A percentile compares a stretch with the other conserved stretches of the same genome.
Evolutionary conservation across 2,113 vertebrate genomes (phyloP).

Genomic region (Emydura subglobosa): DNA sequence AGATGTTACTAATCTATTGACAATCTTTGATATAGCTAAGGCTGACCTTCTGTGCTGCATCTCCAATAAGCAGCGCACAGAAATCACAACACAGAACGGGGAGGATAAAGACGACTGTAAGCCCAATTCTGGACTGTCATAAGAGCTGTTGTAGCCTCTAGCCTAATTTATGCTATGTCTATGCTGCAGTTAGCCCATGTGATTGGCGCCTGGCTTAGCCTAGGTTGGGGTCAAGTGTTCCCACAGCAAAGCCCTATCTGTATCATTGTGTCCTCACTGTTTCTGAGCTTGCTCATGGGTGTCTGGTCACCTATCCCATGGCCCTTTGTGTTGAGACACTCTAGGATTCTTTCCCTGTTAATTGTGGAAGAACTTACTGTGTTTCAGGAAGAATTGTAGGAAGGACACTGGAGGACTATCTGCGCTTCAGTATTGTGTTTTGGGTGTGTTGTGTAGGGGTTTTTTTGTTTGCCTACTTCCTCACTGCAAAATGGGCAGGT

Average conservation of each 20-base stretch:
- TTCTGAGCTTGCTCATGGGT: not conserved
- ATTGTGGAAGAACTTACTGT: not conserved
- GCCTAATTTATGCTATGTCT: not conserved
- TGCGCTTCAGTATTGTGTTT: not conserved
- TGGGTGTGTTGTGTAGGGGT: too few relatives aligned
- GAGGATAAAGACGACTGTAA: not conserved
- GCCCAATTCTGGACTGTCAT: not conserved
- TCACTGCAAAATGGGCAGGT: not conserved
- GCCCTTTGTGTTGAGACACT: not conserved
- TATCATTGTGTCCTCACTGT: not conserved
- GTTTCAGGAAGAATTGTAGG: not conserved
- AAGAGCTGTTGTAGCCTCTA: not conserved
- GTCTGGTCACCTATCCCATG: not conserved
- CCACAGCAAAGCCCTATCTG: not conserved
- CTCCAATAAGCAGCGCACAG: not conserved
- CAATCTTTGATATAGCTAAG: not conserved
- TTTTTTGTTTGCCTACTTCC: too few relatives aligned
- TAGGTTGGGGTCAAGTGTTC: not conserved
- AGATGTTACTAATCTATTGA: too few relatives aligned
- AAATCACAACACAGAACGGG: conserved; percentile 21
- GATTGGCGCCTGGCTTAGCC: too few relatives aligned
- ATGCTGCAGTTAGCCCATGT: too few relatives aligned
- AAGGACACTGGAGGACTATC: too few relatives aligned
- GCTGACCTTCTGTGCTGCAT: too few relatives aligned
- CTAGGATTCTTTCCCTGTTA: not conserved